A percentile compares a stretch with the other conserved stretches of the same genome.
These are phyloP conservation scores for Dysmachus trigonus DNA, from an alignment of 2,888 invertebrate genomes.

Conservation along the genomic window DNA sequence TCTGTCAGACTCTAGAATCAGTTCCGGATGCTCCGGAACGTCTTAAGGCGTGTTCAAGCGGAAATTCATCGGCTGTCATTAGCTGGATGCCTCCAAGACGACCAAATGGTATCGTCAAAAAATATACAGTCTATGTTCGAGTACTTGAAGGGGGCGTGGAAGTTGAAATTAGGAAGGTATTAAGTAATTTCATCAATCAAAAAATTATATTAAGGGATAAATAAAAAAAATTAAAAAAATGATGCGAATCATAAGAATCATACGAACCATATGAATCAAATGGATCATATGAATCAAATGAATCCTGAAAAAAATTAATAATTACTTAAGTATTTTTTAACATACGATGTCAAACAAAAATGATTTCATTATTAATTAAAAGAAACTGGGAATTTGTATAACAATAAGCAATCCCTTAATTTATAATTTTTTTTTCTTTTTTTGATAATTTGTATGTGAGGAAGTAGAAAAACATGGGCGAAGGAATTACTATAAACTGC, in stretches of 20 bases:
- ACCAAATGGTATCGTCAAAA: constrained; percentile 71
- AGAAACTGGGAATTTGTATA: too few relatives aligned
- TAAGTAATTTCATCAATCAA: background rate
- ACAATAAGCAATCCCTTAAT: background rate
- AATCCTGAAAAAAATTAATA: too few relatives aligned
- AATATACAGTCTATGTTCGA: constrained; percentile 71
- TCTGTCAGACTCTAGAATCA: constrained; percentile 70
- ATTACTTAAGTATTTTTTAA: too few relatives aligned
- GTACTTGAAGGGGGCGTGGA: constrained; percentile 68
- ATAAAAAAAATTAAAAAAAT: too few relatives aligned
- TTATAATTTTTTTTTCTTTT: background rate
- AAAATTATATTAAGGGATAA: background rate
- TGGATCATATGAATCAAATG: too few relatives aligned
- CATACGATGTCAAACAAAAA: too few relatives aligned
- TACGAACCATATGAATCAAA: too few relatives aligned
- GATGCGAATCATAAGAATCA: too few relatives aligned
- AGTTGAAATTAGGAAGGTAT: constrained; percentile 65
- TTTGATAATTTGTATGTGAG: too few relatives aligned
- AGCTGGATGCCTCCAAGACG: constrained; percentile 73
- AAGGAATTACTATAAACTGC: background rate
- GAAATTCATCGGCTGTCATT: constrained; percentile 69
- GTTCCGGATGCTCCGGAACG: constrained; percentile 71
- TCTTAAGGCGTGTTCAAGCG: constrained; percentile 70
- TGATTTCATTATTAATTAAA: too few relatives aligned
- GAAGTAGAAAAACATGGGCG: background rate